These are phyloP conservation scores for Muschampia plurimacula DNA, from an alignment of 2,888 invertebrate genomes.

Conservation along the genomic window DNA sequence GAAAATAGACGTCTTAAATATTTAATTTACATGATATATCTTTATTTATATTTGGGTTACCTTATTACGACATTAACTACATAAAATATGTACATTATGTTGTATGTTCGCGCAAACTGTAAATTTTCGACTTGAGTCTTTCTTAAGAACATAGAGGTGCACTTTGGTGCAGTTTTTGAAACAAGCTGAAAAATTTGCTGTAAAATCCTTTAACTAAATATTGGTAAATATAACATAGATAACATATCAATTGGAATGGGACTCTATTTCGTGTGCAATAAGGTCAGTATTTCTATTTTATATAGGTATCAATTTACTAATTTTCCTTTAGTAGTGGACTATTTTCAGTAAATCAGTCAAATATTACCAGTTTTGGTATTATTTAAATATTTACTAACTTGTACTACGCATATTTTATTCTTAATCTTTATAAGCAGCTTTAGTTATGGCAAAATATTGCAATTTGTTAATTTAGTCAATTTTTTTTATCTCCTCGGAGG, in stretches of 20 bases:
- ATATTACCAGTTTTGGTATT: slow-evolving; percentile 11
- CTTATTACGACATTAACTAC: too few relatives aligned
- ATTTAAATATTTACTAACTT: neutral
- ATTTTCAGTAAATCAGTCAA: neutral
- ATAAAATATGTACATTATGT: too few relatives aligned
- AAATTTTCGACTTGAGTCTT: too few relatives aligned
- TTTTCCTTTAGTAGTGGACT: slow-evolving; percentile 7
- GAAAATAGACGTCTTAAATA: too few relatives aligned
- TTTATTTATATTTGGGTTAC: too few relatives aligned
- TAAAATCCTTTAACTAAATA: neutral
- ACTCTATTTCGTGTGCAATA: slow-evolving; percentile 29
- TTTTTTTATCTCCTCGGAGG: neutral
- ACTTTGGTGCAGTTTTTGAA: neutral
- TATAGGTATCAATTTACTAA: neutral
- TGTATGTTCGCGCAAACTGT: too few relatives aligned
- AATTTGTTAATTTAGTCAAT: neutral
- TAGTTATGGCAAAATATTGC: neutral
- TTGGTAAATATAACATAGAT: neutral
- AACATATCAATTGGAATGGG: slow-evolving; percentile 22
- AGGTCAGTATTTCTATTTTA: slow-evolving; percentile 32
- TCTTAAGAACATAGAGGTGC: too few relatives aligned
- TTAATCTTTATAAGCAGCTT: neutral
- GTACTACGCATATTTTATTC: neutral
- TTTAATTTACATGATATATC: too few relatives aligned
- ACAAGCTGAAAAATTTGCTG: neutral